A percentile compares a stretch with the other conserved stretches of the same genome.
Evolutionary conservation across 2,113 vertebrate genomes (phyloP).

Genomic region (Rhineura floridana): DNA sequence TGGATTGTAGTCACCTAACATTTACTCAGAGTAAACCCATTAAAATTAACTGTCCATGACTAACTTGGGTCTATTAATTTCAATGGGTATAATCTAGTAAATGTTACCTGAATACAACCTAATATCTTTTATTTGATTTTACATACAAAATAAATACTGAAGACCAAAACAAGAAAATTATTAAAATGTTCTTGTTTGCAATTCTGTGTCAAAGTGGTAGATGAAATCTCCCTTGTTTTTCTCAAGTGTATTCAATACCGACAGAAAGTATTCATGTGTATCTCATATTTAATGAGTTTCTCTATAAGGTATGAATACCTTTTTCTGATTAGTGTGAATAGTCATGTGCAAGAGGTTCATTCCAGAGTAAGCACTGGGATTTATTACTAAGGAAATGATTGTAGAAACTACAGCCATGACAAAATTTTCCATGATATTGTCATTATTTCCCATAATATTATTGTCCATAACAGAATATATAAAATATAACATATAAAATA

Average conservation of each 20-base stretch:
- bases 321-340: slow-evolving; percentile 13
- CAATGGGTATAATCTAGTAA: too few species aligned
- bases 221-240: neutral
- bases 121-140: slow-evolving; percentile 40
- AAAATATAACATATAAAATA: neutral
- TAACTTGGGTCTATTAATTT: too few species aligned
- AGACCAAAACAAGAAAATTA: neutral
- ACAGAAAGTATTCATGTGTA: neutral
- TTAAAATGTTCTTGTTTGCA: slow-evolving; percentile 18
- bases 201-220: slow-evolving; percentile 2
- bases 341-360: neutral
- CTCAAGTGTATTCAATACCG: slow-evolving; percentile 6
- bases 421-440: neutral
- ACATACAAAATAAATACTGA: slow-evolving; percentile 11
- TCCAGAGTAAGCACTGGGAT: neutral
- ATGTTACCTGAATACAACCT: too few species aligned
- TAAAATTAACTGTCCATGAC: too few species aligned
- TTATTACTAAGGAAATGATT: too few species aligned
- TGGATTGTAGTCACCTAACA: too few species aligned
- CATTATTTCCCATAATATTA: too few species aligned
- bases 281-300: neutral
- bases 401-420: neutral
- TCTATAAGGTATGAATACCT: neutral
- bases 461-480: too few species aligned
- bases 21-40: too few species aligned